Conservation (phyloP, 2,113 vertebrate genomes). For the Pithys albifrons region DNA sequence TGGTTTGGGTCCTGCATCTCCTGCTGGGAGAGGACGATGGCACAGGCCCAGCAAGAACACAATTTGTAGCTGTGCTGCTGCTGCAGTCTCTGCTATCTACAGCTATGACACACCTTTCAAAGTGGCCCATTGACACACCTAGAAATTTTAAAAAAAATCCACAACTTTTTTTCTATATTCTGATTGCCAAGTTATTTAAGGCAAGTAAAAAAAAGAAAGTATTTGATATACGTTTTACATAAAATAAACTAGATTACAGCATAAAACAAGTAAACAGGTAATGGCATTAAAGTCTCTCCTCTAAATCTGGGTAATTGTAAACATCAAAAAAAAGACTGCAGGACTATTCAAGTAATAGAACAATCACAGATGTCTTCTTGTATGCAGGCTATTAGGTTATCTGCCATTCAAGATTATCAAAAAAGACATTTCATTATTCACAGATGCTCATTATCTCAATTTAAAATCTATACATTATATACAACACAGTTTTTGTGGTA, state of each 20-base stretch:
- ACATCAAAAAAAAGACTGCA: conserved; percentile 90
- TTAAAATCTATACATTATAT: conserved; percentile 94
- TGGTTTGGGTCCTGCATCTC: neutral
- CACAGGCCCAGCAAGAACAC: neutral
- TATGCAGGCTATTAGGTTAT: conserved; percentile 86
- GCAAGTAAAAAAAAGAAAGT: conserved; percentile 99
- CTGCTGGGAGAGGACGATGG: neutral
- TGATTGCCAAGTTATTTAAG: conserved; percentile 99
- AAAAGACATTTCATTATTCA: conserved; percentile 87
- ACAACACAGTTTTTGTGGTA: conserved; percentile 94
- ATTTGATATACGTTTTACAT: conserved; percentile 88
- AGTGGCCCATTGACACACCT: conserved; percentile 59
- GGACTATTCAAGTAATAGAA: conserved; percentile 98
- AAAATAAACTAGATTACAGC: conserved; percentile 89
- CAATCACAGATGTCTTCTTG: conserved; percentile 88
- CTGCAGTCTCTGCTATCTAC: neutral
- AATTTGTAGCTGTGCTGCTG: neutral
- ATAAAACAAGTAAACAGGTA: conserved; percentile 91
- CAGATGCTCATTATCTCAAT: conserved; percentile 90
- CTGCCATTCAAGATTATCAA: conserved; percentile 86
- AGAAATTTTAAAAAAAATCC: conserved; percentile 76
- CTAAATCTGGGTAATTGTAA: conserved; percentile 93
- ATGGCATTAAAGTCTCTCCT: conserved; percentile 87
- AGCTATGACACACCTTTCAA: neutral
- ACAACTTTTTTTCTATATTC: conserved; percentile 89